Base-by-base conservation (phyloP, 2,888 invertebrate species). In the Heteromurus nitidus region DNA sequence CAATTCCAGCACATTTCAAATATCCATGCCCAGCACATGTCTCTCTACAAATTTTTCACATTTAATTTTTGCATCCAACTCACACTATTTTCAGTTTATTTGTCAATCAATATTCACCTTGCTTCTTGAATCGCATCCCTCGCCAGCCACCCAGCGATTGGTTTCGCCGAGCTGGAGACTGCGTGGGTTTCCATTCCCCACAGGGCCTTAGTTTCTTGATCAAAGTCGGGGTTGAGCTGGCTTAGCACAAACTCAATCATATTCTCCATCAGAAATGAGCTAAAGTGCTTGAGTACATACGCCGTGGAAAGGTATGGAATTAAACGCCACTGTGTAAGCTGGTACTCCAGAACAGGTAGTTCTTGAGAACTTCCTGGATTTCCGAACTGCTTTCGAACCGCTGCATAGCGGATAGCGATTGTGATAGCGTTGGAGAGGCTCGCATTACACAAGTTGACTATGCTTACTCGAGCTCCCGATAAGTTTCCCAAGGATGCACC, bases 71-170 rank as follows among this genome's bases (percentile, higher is more conserved):
- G 5, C 5, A 50, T 3, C 13, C 13, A 36, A 36, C 13, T 7
- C 36, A 9, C 13, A 9, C 9, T 9, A 36, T 36, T 36, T 36
- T 36, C 9, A 13, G 13, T 13, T 9, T 36, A 9, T 36, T 36
- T 36, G 13, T 13, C 13, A 36, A 36, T 36, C 13, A 7, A 36
- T 7, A 88, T 86, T 36, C 85, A 84, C 36, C 88, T 87, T 88
- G 95, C 95, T 89, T 96, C 95, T 90, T 97, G 97, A 83, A 98
- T 94, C 22, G 93, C 95, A 90, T 96, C 95, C 36, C 95, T 91
- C 28, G 95, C 93, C 0, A 92, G 90, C 98, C 98, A 98, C 0
- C 95, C 93, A 87, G 94, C 93, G 24, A 96, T 89, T 0, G 92
- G 91, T 87, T 92, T 92, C 67, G 89, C 90, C 20, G 90, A 90